Percentiles rank a stretch among this genome's conserved stretches.
Evolutionary conservation across 2,888 invertebrate species (phyloP).

Genomic region (Cabera pusaria): DNA sequence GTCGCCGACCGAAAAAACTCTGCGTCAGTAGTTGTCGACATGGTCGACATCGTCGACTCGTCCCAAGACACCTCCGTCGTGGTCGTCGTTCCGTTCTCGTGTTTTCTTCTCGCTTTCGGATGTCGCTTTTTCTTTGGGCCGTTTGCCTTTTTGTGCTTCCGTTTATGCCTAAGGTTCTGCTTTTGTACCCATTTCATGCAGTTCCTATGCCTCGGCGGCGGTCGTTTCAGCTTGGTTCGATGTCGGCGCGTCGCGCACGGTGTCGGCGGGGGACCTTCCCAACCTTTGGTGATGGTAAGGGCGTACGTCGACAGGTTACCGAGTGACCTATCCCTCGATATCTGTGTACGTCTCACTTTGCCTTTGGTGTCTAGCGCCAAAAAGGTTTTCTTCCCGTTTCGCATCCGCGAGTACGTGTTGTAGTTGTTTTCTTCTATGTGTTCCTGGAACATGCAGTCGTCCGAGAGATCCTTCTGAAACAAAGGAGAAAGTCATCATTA

Average conservation of each 20-base stretch:
- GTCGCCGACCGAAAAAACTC: slow-evolving; percentile 84
- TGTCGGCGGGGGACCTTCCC: slow-evolving; percentile 61
- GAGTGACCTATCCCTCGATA: slow-evolving; percentile 86
- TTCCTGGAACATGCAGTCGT: slow-evolving; percentile 94
- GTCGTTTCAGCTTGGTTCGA: slow-evolving; percentile 70
- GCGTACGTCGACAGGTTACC: slow-evolving; percentile 90
- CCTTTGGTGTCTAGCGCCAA: slow-evolving; percentile 90
- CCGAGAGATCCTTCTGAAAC: slow-evolving; percentile 93
- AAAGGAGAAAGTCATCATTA: slow-evolving; percentile 61
- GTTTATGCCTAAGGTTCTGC: slow-evolving; percentile 67
- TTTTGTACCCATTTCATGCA: slow-evolving; percentile 77
- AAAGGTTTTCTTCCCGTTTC: slow-evolving; percentile 86
- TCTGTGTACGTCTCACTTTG: slow-evolving; percentile 88
- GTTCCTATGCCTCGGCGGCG: slow-evolving; percentile 69
- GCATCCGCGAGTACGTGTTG: slow-evolving; percentile 91
- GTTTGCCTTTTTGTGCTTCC: slow-evolving; percentile 78
- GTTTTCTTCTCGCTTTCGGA: slow-evolving; percentile 81
- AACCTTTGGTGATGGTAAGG: slow-evolving; percentile 79
- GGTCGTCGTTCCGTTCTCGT: slow-evolving; percentile 73
- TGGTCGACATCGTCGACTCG: slow-evolving; percentile 78
- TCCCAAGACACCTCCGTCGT: slow-evolving; percentile 76
- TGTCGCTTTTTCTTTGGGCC: slow-evolving; percentile 79
- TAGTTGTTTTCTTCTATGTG: slow-evolving; percentile 92
- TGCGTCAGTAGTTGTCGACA: slow-evolving; percentile 77
- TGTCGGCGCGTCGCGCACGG: slow-evolving; percentile 69